A percentile compares a stretch with the other conserved stretches of the same genome.
These are phyloP conservation scores for Drosophila subpulchrella DNA, from an alignment of 1,140 invertebrate species.

Conservation along the genomic window DNA sequence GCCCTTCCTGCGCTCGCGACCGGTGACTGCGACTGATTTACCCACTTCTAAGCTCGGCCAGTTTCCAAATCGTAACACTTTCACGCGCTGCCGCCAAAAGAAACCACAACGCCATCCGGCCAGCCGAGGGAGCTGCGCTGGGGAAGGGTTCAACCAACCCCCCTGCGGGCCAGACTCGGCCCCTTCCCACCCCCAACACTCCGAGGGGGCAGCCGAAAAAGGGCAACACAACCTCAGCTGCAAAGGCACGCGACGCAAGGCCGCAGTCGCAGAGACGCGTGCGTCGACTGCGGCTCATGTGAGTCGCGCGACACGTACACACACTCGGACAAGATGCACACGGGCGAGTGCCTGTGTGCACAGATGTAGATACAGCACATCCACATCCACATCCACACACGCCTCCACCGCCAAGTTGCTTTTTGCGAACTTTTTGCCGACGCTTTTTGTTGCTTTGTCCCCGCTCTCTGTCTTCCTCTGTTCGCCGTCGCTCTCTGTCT, in stretches of 20 bases:
- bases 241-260: conserved; percentile 74
- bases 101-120: conserved; percentile 41
- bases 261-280: conserved; percentile 62
- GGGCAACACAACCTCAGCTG: conserved; percentile 50
- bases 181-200: conserved; percentile 33
- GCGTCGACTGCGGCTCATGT: conserved; percentile 45
- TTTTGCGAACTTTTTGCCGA: conserved; percentile 66
- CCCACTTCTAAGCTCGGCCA: conserved; percentile 74
- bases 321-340: conserved; percentile 18
- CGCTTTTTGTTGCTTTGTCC: conserved; percentile 66
- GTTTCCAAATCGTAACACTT: conserved; percentile 79
- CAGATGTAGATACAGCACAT: conserved; percentile 46
- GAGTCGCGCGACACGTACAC: conserved; percentile 63
- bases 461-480: conserved; percentile 25
- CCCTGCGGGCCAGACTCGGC: conserved; percentile 43
- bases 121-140: not conserved
- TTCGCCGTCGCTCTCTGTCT: conserved; percentile 22
- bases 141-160: too few relatives aligned
- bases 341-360: conserved; percentile 9
- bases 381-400: conserved; percentile 40
- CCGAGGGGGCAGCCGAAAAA: conserved; percentile 28
- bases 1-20: not conserved
- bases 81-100: conserved; percentile 64
- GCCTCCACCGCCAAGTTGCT: conserved; percentile 35
- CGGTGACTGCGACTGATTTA: conserved; percentile 56